These are phyloP conservation scores for Diabrotica balteata DNA, from an alignment of 2,888 invertebrate species.

Conservation along the genomic window DNA sequence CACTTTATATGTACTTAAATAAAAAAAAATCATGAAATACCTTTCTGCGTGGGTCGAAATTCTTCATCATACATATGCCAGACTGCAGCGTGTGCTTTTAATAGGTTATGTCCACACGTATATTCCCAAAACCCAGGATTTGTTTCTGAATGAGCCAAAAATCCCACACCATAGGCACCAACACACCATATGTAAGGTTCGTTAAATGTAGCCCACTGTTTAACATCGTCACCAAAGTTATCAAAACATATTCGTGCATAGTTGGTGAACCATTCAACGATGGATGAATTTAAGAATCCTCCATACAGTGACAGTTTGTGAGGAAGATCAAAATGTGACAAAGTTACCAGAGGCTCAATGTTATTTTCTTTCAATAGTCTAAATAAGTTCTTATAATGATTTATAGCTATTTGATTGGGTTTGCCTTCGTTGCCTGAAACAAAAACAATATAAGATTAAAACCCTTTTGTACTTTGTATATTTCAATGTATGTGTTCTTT, in stretches of 20 bases:
- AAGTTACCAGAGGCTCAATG: conserved; percentile 18
- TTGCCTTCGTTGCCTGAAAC: background rate
- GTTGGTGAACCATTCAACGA: conserved; percentile 9
- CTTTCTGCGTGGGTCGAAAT: background rate
- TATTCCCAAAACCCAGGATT: conserved; percentile 2
- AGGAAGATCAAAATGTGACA: conserved; percentile 12
- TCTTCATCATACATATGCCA: conserved; percentile 6
- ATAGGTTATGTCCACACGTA: conserved; percentile 5
- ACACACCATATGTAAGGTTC: conserved; percentile 6
- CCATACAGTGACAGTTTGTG: conserved; percentile 6
- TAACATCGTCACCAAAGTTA: conserved; percentile 10
- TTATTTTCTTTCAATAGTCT: conserved; percentile 1
- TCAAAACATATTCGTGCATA: conserved; percentile 17
- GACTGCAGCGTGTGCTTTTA: conserved; percentile 1
- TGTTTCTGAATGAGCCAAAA: background rate
- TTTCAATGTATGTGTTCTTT: too few relatives aligned
- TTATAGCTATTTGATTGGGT: background rate
- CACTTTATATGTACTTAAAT: too few relatives aligned
- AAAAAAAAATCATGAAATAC: background rate
- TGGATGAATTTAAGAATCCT: conserved; percentile 10
- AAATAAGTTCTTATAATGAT: conserved; percentile 6
- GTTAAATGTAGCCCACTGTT: conserved; percentile 17
- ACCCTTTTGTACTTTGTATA: too few relatives aligned
- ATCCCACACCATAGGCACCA: conserved; percentile 1
- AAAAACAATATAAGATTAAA: too few relatives aligned